These are phyloP conservation scores for Chaenocephalus aceratus DNA, from an alignment of 2,113 vertebrate species.

Conservation along the genomic window DNA sequence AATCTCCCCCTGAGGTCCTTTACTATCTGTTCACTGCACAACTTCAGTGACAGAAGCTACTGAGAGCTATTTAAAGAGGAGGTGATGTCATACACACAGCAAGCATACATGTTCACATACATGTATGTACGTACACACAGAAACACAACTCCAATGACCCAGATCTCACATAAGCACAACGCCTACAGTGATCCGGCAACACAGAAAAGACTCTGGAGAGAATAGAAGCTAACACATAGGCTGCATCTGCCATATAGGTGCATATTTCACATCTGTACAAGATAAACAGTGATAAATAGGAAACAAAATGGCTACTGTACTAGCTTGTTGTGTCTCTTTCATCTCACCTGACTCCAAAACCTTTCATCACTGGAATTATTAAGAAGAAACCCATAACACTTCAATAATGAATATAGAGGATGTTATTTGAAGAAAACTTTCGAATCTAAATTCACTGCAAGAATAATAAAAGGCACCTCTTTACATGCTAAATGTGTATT, in stretches of 20 bases:
- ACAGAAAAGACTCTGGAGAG: slow-evolving; percentile 61
- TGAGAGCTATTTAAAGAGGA: slow-evolving; percentile 75
- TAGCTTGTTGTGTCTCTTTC: neutral
- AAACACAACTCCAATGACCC: slow-evolving; percentile 68
- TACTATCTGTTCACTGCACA: slow-evolving; percentile 53
- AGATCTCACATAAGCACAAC: slow-evolving; percentile 67
- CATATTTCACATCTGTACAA: neutral
- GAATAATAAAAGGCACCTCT: neutral
- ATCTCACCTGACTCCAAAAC: neutral
- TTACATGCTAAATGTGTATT: neutral
- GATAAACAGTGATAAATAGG: neutral
- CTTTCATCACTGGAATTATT: neutral
- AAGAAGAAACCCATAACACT: neutral
- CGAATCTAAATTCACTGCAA: slow-evolving; percentile 4
- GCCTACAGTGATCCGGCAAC: slow-evolving; percentile 66
- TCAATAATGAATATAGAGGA: neutral
- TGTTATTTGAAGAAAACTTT: neutral
- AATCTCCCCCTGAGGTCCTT: slow-evolving; percentile 33
- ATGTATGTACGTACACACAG: slow-evolving; percentile 14
- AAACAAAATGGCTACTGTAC: neutral
- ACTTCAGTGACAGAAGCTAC: slow-evolving; percentile 67
- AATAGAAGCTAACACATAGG: slow-evolving; percentile 24
- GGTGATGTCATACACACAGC: slow-evolving; percentile 71
- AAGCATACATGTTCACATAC: too few species aligned
- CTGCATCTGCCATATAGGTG: neutral